Percentiles rank a stretch among this genome's conserved stretches.
Conservation (phyloP, 2,797 vertebrate genomes). For the Remorina albescens region DNA sequence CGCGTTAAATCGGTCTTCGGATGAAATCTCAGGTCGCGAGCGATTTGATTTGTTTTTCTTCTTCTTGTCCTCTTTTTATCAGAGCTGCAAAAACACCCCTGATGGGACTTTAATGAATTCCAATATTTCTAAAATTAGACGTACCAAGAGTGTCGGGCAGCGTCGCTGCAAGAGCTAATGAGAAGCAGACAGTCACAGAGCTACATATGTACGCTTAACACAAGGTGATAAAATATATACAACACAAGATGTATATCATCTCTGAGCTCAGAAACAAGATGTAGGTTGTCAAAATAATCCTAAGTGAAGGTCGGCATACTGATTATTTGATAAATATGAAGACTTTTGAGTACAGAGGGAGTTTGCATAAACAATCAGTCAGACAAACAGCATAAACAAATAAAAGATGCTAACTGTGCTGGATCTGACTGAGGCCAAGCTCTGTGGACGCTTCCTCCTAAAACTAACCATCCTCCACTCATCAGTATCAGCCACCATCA, state of each 20-base stretch:
- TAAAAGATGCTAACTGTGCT: too few relatives aligned
- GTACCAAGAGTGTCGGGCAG: neutral
- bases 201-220: neutral
- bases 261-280: neutral
- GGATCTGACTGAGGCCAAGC: too few relatives aligned
- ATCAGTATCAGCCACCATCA: too few relatives aligned
- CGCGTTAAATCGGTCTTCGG: neutral
- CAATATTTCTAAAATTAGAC: conserved; percentile 10
- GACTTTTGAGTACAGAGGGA: too few relatives aligned
- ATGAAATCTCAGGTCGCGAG: neutral
- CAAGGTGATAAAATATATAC: neutral
- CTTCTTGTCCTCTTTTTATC: conserved; percentile 19
- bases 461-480: too few relatives aligned
- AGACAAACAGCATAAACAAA: too few relatives aligned
- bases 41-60: neutral
- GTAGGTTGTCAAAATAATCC: too few relatives aligned
- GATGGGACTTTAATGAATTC: conserved; percentile 43
- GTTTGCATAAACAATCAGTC: too few relatives aligned
- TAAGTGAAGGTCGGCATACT: too few relatives aligned
- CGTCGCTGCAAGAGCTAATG: neutral
- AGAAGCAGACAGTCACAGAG: neutral
- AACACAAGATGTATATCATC: neutral
- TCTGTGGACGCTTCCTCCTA: too few relatives aligned
- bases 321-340: too few relatives aligned
- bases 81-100: conserved; percentile 16